Conservation (phyloP, 1,140 invertebrate genomes). For the Prorops nasuta region DNA sequence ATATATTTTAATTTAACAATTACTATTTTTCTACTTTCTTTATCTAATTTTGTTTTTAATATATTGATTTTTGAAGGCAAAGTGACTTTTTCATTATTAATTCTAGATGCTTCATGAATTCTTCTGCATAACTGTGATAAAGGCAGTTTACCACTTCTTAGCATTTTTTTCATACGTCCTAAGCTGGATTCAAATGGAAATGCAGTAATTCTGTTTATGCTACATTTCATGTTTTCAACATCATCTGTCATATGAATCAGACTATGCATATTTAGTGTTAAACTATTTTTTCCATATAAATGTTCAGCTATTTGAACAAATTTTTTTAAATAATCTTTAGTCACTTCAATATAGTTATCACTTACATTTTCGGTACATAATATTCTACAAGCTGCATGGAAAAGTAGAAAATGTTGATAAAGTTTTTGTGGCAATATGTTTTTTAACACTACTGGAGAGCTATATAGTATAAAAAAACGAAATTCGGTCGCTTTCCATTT, state of each 20-base stretch:
- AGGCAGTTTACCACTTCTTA: conserved; percentile 7
- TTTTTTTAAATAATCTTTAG: conserved; percentile 18
- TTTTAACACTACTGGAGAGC: conserved; percentile 16
- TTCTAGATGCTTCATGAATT: conserved; percentile 4
- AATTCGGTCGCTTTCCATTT: conserved; percentile 26
- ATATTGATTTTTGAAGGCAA: conserved; percentile 4
- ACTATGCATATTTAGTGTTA: conserved; percentile 23
- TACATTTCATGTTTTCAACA: conserved; percentile 13
- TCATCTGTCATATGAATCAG: no score
- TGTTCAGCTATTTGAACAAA: no score
- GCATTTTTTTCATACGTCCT: no score
- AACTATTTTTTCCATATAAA: conserved; percentile 19
- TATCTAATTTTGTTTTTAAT: conserved; percentile 5
- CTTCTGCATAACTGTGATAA: conserved; percentile 12
- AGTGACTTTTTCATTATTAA: not conserved
- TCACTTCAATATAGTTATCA: conserved; percentile 13
- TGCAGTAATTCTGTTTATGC: conserved; percentile 9
- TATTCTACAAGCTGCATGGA: conserved; percentile 24
- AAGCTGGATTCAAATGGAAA: no score
- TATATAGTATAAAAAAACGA: conserved; percentile 22
- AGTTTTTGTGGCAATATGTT: conserved; percentile 14
- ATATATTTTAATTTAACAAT: conserved; percentile 5
- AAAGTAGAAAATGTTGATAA: conserved; percentile 27
- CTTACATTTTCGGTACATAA: conserved; percentile 13
- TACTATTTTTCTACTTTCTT: no score